Conservation (phyloP, 2,797 vertebrate genomes). For the Salarias fasciatus region DNA sequence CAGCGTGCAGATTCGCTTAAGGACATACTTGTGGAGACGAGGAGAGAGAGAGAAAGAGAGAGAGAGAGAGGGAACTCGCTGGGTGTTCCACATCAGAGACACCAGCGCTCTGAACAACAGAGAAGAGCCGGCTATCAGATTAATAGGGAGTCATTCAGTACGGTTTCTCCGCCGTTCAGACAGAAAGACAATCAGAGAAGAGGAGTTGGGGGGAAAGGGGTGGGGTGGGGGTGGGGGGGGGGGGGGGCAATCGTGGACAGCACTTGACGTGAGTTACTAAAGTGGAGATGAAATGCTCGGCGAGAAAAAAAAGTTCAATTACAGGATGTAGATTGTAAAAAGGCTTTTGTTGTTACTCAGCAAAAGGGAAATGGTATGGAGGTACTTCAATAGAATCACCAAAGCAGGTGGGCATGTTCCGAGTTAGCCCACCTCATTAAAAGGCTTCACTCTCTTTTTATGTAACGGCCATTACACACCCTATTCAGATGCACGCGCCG, state of each 20-base stretch:
- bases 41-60: conserved; percentile 70
- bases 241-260: conserved; percentile 58
- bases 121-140: conserved; percentile 75
- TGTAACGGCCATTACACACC: conserved; percentile 80
- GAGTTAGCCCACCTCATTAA: conserved; percentile 84
- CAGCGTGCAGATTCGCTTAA: conserved; percentile 78
- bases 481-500: conserved; percentile 80
- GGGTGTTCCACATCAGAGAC: conserved; percentile 82
- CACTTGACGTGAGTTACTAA: conserved; percentile 76
- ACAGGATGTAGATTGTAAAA: conserved; percentile 78
- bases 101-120: conserved; percentile 67
- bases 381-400: conserved; percentile 81
- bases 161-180: conserved; percentile 58
- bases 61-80: conserved; percentile 71
- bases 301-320: conserved; percentile 77
- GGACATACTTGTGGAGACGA: conserved; percentile 77
- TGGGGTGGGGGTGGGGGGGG: too few species aligned
- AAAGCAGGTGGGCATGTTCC: conserved; percentile 83
- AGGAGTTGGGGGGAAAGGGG: conserved; percentile 6
- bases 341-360: conserved; percentile 80
- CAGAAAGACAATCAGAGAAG: conserved; percentile 74
- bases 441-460: conserved; percentile 80
- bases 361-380: conserved; percentile 77
- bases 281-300: conserved; percentile 74
- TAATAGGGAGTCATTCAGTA: conserved; percentile 72